These are phyloP conservation scores for Drosophila pseudotalamancana DNA, from an alignment of 2,888 invertebrate genomes.

Conservation along the genomic window DNA sequence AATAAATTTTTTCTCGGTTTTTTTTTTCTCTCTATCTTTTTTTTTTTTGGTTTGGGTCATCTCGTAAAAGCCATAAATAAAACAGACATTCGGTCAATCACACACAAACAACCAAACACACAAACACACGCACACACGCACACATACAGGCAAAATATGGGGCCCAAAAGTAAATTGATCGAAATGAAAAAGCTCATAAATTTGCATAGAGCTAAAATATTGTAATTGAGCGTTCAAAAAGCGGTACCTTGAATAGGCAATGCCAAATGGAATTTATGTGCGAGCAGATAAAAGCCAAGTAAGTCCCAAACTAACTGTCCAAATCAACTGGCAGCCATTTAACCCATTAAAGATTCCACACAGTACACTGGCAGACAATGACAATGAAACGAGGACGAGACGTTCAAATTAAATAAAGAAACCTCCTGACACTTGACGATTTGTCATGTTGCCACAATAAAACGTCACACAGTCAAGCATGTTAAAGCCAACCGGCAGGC, in stretches of 20 bases:
- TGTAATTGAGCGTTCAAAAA: conserved; percentile 63
- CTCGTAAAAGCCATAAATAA: conserved; percentile 72
- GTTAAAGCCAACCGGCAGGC: conserved; percentile 28
- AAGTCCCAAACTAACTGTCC: conserved; percentile 3
- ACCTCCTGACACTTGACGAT: conserved; percentile 74
- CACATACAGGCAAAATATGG: conserved; percentile 30
- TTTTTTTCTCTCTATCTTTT: neutral
- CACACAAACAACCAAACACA: conserved; percentile 18
- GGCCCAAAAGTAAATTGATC: conserved; percentile 66
- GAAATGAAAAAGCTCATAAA: conserved; percentile 75
- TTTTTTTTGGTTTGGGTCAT: conserved; percentile 40
- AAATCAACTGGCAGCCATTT: conserved; percentile 46
- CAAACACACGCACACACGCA: conserved; percentile 14
- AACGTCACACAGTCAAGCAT: conserved; percentile 47
- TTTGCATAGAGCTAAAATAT: conserved; percentile 61
- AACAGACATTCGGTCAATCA: conserved; percentile 43
- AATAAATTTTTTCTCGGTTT: conserved; percentile 81
- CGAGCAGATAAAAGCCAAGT: conserved; percentile 33
- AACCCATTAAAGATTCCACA: conserved; percentile 58
- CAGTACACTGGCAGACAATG: conserved; percentile 18
- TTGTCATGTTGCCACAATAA: conserved; percentile 80
- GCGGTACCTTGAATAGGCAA: conserved; percentile 25
- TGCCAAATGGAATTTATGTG: conserved; percentile 61
- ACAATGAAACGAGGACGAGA: conserved; percentile 8
- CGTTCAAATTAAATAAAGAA: conserved; percentile 71